Evolutionary conservation across 2,888 invertebrate genomes (phyloP), one percentile per base, ranked within the genome.

Genomic region (Parapristionchus giblindavisi): DNA sequence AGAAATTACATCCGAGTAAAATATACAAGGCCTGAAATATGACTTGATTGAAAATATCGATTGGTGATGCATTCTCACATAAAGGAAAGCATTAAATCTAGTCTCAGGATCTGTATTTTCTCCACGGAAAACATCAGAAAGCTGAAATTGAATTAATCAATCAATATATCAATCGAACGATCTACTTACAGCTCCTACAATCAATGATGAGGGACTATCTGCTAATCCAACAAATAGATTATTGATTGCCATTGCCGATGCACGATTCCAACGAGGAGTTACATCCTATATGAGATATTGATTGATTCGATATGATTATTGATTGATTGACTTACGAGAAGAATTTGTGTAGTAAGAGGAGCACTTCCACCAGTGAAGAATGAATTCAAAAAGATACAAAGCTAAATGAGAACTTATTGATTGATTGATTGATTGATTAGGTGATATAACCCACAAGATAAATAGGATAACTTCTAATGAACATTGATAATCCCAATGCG

Each of bases 221-320:
- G 52, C 52, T 34, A 68, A 36, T 24, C 68, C 68, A 8, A 68
- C 68, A 52, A 68, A 34, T 14, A 68, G 52, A 40, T 68, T 68
- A 34, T 68, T 36, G 52, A 68, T 51, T 32, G 68, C 68, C 68
- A 68, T 68, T 1, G 38, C 51, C 11, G 68, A 51, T 68, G 68
- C 68, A 52, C 68, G 68, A 68, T 68, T 51, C 52, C 52, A 52
- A n/a, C 27, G n/a, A 24, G 68, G 68, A 52, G 52, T 27, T 2
- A 68, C 68, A 29, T 68, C 68, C 68, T 68, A 27, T n/a, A n/a
- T n/a, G n/a, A n/a, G n/a, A n/a, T n/a, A 54, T 54, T 24, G 56
- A 54, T 5, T 54, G 17, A 54, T 14, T 54, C n/a, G 6, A 54
- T 5, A n/a, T 54, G 56, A n/a, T 24, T 6, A n/a, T 14, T 17